Conservation (phyloP, 2,888 invertebrate genomes). For the Horisme vitalbata region DNA sequence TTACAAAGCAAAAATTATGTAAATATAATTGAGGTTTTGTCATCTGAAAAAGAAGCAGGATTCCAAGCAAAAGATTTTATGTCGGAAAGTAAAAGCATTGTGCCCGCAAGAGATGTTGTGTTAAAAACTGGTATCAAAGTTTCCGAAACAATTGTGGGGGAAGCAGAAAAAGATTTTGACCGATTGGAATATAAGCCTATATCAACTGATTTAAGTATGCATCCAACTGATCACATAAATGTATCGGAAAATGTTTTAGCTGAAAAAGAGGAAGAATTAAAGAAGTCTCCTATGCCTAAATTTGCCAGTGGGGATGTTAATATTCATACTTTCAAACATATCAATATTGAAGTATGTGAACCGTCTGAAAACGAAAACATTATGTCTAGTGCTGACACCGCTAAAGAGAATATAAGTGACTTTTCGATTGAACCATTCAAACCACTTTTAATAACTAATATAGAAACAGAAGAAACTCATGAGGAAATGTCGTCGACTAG, state of each 20-base stretch:
- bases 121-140: slow-evolving; percentile 46
- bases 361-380: slow-evolving; percentile 48
- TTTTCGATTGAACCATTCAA: slow-evolving; percentile 45
- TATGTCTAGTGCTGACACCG: slow-evolving; percentile 31
- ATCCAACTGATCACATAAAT: slow-evolving; percentile 62
- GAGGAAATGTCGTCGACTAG: slow-evolving; percentile 40
- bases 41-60: slow-evolving; percentile 67
- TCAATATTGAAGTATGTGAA: slow-evolving; percentile 51
- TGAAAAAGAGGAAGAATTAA: slow-evolving; percentile 54
- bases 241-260: slow-evolving; percentile 49
- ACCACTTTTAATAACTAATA: slow-evolving; percentile 67
- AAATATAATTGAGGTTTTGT: slow-evolving; percentile 54
- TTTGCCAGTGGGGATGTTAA: slow-evolving; percentile 39
- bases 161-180: slow-evolving; percentile 48
- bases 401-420: slow-evolving; percentile 40
- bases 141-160: slow-evolving; percentile 52
- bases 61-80: slow-evolving; percentile 32
- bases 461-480: slow-evolving; percentile 67
- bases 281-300: slow-evolving; percentile 37
- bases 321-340: slow-evolving; percentile 48
- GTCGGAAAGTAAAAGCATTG: slow-evolving; percentile 38
- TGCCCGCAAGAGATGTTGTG: slow-evolving; percentile 42
- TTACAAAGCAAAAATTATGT: slow-evolving; percentile 69
- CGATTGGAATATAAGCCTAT: slow-evolving; percentile 45
- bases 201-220: slow-evolving; percentile 62